Evolutionary conservation across 2,888 invertebrate genomes (phyloP).

Genomic region (Clistopyga incitator): DNA sequence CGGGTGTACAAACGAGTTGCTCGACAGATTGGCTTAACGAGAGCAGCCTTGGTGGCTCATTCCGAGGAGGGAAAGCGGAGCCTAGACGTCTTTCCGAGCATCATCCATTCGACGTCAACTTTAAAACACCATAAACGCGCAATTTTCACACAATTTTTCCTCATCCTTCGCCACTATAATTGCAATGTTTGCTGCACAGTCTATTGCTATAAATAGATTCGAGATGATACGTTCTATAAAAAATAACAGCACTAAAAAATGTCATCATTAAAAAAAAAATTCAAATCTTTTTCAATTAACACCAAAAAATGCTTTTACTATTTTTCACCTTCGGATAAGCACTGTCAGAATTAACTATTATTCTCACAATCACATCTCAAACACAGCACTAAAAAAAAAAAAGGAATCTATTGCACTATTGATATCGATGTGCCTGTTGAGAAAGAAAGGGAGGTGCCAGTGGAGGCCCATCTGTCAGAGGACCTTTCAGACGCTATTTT

Average conservation of each 20-base stretch:
- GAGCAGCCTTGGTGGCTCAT: constrained; percentile 74
- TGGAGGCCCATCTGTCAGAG: constrained; percentile 34
- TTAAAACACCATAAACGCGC: constrained; percentile 36
- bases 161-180: background rate
- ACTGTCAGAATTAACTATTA: background rate
- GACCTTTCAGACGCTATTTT: background rate
- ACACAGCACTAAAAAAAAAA: background rate
- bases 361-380: background rate
- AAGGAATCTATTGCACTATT: background rate
- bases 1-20: constrained; percentile 71
- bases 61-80: constrained; percentile 45
- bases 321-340: too few relatives aligned
- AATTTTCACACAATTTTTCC: background rate
- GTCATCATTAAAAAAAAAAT: background rate
- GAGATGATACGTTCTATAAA: background rate
- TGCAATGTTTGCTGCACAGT: background rate
- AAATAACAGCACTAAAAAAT: background rate
- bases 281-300: background rate
- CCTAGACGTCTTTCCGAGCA: constrained; percentile 26
- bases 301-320: background rate
- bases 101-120: constrained; percentile 6
- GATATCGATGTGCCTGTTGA: background rate
- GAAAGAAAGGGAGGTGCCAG: constrained; percentile 64
- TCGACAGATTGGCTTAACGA: constrained; percentile 85
- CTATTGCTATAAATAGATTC: background rate